phyloP scores from a whole-genome alignment of 2,888 invertebrate genomes.

The Alentia gelatinosa region DNA sequence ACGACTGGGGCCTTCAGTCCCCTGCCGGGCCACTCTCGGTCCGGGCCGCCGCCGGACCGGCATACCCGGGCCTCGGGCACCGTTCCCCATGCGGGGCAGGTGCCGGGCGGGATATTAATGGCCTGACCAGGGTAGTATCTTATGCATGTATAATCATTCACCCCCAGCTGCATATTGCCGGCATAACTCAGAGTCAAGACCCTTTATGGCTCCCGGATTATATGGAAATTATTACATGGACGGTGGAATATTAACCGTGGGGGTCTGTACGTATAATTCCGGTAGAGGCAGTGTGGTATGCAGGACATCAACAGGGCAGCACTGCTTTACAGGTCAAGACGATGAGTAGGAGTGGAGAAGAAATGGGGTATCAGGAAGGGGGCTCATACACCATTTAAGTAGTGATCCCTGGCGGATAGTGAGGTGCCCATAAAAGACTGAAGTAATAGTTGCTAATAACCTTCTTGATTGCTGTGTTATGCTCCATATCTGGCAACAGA shows the following conservation, averaged over 20 bases:
- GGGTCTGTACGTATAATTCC: neutral
- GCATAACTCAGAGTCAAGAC: slow-evolving; percentile 22
- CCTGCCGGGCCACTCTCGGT: neutral
- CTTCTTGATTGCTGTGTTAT: neutral
- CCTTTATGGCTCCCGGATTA: slow-evolving; percentile 13
- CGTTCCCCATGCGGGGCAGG: slow-evolving; percentile 12
- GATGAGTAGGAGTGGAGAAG: neutral
- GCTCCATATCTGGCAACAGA: neutral
- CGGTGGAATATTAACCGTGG: slow-evolving; percentile 5
- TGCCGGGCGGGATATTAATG: neutral
- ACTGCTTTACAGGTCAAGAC: neutral
- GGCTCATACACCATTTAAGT: neutral
- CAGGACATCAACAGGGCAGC: neutral
- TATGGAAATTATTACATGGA: slow-evolving; percentile 34
- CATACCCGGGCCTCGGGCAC: neutral
- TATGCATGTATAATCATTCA: slow-evolving; percentile 34
- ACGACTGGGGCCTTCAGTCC: neutral
- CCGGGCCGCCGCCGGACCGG: neutral
- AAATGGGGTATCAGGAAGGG: neutral
- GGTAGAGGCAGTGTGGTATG: neutral
- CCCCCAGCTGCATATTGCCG: neutral
- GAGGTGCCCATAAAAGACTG: neutral
- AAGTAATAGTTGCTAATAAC: neutral
- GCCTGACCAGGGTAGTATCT: neutral
- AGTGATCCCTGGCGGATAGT: neutral